phyloP scores from a whole-genome alignment of 2,797 vertebrate species.

The Sciurus carolinensis region DNA sequence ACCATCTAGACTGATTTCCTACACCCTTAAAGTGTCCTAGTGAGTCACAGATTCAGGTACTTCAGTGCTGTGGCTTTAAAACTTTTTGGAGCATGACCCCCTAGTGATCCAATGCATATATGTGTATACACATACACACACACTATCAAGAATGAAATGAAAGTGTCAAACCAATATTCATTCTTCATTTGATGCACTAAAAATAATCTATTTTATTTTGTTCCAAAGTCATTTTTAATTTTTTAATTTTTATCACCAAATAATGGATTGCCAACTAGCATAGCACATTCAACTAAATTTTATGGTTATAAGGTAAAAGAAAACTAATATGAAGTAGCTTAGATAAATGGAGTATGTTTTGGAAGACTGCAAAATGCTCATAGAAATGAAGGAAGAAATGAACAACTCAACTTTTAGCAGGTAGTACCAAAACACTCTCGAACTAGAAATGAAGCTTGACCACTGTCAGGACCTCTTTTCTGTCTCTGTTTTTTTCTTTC shows the following conservation, averaged over 20 bases:
- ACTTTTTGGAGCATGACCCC: neutral
- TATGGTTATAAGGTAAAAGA: neutral
- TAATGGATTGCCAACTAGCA: neutral
- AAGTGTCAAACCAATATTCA: neutral
- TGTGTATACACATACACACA: neutral
- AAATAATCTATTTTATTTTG: neutral
- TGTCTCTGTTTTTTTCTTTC: neutral
- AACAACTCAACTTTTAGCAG: neutral
- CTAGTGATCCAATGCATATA: neutral
- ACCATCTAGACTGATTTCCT: slow-evolving; percentile 16
- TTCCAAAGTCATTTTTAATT: neutral
- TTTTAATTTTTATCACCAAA: neutral
- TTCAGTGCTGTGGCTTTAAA: neutral
- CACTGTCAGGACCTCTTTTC: neutral
- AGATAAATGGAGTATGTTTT: neutral
- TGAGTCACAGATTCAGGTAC: neutral
- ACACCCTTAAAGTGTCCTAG: neutral
- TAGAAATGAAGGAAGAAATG: slow-evolving; percentile 23
- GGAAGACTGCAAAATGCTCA: neutral
- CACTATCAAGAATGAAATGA: neutral
- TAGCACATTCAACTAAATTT: neutral
- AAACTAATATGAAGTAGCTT: neutral
- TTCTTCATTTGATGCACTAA: neutral
- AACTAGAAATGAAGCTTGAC: neutral
- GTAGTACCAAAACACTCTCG: neutral